These are phyloP conservation scores for Cochlearius cochlearius DNA, from an alignment of 2,113 vertebrate species.

Conservation along the genomic window DNA sequence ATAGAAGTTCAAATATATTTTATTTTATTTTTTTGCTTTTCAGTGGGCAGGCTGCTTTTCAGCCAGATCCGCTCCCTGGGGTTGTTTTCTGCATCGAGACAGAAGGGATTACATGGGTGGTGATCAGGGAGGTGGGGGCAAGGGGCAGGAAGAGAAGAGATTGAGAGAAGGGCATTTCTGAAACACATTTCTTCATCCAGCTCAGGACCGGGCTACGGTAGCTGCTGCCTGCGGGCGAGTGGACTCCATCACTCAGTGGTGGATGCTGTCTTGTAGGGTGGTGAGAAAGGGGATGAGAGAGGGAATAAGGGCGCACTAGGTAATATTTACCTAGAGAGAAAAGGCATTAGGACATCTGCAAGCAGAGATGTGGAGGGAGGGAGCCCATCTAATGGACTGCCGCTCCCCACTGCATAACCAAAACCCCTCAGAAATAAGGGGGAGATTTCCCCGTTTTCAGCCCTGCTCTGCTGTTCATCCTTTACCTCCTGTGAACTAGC, in stretches of 20 bases:
- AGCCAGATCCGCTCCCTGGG: rapidly evolving
- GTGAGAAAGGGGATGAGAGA: neutral
- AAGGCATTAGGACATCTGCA: neutral
- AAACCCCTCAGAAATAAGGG: neutral
- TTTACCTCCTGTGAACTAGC: neutral
- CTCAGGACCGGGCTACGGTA: rapidly evolving
- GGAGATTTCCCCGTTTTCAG: neutral
- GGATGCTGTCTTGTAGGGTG: neutral
- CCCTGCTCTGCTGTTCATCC: neutral
- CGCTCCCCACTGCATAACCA: neutral
- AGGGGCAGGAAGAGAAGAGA: neutral
- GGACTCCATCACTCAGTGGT: neutral
- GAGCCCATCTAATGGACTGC: neutral
- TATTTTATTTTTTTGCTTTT: neutral
- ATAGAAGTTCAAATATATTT: neutral
- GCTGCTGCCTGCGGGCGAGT: rapidly evolving
- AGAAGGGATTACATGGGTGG: neutral
- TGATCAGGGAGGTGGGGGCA: neutral
- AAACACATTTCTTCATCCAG: neutral
- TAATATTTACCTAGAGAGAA: neutral
- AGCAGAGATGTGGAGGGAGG: neutral
- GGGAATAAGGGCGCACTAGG: neutral
- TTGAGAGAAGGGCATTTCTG: neutral
- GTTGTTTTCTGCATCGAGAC: neutral
- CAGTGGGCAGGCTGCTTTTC: neutral